Base-by-base conservation (phyloP, 1,140 invertebrate species). In the Orius insidiosus region DNA sequence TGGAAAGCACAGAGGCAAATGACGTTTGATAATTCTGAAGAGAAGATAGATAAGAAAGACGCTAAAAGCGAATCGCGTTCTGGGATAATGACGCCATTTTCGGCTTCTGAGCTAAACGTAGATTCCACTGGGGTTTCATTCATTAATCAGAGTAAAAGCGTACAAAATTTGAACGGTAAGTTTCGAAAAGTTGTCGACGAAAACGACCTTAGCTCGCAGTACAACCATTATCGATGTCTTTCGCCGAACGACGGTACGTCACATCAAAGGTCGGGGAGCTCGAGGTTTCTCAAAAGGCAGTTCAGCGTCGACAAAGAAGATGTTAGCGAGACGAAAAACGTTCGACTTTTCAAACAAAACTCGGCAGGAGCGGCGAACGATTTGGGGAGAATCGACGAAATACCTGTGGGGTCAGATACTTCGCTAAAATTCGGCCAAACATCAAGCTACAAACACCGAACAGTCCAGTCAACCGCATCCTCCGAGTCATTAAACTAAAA, bases 291-390 rank as follows among this genome's bases (percentile, higher is more conserved):
- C 24, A 68, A 75, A 47, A 66, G 76, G 34, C 76, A 80, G 58
- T 80, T 78, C 54, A 79, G 76, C 54, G 60, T 80, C 31, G 77
- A 80, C 54, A 67, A 75, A 18, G 68, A 74, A 9, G 75, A 78
- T 53, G 69, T 72, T 38, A 58, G 60, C 9, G 49, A 57, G 11
- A 40, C 39, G 34, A 31, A 59, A 52, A 50, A 55, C 45, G 54
- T 61, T 18, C 56, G 59, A 51, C 59, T 77, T 6, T 75, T 69
- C 57, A 79, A 78, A 53, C 77, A 79, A 56, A 78, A 78, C 58
- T 79, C 76, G 10, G 71, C 73, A 2, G 76, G 76, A 7, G 74
- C 76, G 15, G 73, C 74, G 2, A 69, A 71, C 48, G 77, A 80
- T 62, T 59, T 79, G 50, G 76, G 78, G 55, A 68, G 75, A 53